Conservation (phyloP, 2,888 invertebrate genomes). For the Tetragonula carbonaria region DNA sequence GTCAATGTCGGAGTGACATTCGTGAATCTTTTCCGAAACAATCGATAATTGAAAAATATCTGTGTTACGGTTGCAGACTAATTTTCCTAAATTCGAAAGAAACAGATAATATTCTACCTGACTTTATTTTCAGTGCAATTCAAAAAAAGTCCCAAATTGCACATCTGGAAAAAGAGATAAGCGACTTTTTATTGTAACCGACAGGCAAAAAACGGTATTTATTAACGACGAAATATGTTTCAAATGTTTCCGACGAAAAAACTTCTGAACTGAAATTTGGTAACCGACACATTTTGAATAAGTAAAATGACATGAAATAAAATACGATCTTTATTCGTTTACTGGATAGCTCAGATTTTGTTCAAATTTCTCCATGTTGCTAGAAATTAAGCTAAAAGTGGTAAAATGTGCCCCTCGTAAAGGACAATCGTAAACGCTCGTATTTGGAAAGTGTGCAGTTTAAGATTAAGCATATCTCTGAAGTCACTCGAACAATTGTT, state of each 20-base stretch:
- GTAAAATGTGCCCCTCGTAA: no score
- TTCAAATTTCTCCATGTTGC: no score
- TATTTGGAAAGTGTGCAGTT: no score
- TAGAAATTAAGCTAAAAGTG: no score
- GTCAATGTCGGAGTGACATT: not conserved
- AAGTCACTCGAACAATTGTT: no score
- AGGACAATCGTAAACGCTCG: no score
- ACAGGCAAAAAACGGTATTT: slow-evolving; percentile 77
- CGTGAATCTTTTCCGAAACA: no score
- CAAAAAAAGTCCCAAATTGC: slow-evolving; percentile 69
- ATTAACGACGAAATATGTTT: not conserved
- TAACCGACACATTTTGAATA: not conserved
- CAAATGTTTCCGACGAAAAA: not conserved
- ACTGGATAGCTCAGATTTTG: no score
- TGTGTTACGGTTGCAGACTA: slow-evolving; percentile 83
- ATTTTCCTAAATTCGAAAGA: slow-evolving; percentile 78
- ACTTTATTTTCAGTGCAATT: slow-evolving; percentile 67
- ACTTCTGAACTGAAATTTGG: no score
- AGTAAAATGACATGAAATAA: not conserved
- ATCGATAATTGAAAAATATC: slow-evolving; percentile 68
- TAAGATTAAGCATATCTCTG: no score
- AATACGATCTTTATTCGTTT: not conserved
- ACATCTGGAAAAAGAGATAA: slow-evolving; percentile 78
- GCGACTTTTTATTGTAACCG: slow-evolving; percentile 79
- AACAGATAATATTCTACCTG: slow-evolving; percentile 67